Base-by-base conservation (phyloP, 2,888 invertebrate species). In the Heliconius ethilla region DNA sequence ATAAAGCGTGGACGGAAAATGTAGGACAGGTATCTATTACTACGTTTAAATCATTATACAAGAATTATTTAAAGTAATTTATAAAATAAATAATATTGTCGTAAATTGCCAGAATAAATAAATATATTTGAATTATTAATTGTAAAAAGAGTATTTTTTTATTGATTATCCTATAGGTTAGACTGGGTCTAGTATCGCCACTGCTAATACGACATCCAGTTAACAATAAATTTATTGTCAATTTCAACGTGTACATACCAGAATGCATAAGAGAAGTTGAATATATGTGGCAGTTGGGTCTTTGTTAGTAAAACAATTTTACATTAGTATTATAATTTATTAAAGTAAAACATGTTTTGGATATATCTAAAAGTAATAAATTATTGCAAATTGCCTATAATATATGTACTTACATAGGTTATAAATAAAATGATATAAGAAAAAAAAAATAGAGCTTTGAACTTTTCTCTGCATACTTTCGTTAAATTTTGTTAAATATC, bases 231-330 rank as follows among this genome's bases (percentile, higher is more conserved):
- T 96, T 96, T 81, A 91, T 95, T 3, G 94, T 97, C 0, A 97
- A 98, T 89, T 97, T 98, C 84, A 97, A 97, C 88, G 94, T 95
- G 3, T 96, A 95, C 75, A 96, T 97, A 75, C 90, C 92, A 2
- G 97, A 97, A 89, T 95, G 97, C 74, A 97, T 97, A 67, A 94
- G 96, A 81, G 98, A 98, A 92, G 96, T 97, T 0, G 97, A 98
- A 86, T 96, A 97, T 84, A 97, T 98, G 95, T 96, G 96, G 90
- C 97, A 97, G 88, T 92, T 98, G 79, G 95, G 96, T 62, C 90
- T 98, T 72, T 90, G 96, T 96, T 89, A 90, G 91, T 88, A 29
- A 67, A n/a, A 51, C 18, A 7, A 59, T 69, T 25, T 29, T 25
- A 37, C 45, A 33, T 25, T 18, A 13, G 25, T 25, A 13, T 13